Conservation (phyloP, 2,113 vertebrate genomes). For the Sardina pilchardus region DNA sequence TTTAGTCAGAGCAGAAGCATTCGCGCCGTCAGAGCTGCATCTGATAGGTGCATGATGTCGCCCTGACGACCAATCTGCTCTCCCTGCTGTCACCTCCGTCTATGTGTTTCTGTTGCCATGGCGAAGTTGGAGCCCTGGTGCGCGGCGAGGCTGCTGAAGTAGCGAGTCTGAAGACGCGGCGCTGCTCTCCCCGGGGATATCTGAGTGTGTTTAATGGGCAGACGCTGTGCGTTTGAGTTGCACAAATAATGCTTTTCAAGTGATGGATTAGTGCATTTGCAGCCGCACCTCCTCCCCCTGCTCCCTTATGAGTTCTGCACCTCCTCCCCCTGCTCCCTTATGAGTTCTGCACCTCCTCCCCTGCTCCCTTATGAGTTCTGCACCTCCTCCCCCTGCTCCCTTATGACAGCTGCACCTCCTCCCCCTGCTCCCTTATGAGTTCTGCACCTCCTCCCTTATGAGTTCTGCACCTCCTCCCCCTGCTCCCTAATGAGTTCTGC, state of each 20-base stretch:
- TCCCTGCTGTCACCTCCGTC: neutral
- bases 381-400: neutral
- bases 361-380: no score
- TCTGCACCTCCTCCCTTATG: neutral
- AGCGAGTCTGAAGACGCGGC: constrained; percentile 16
- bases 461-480: neutral
- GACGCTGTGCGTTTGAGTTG: neutral
- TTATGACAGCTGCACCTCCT: no score
- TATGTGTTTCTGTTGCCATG: constrained; percentile 32
- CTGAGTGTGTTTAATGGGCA: constrained; percentile 24
- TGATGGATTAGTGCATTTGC: no score
- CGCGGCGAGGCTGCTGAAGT: neutral
- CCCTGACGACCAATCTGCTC: neutral
- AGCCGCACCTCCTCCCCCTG: no score
- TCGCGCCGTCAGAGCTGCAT: neutral
- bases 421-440: no score
- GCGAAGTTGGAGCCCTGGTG: neutral
- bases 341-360: neutral
- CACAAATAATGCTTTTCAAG: neutral
- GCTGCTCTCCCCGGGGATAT: neutral
- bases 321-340: no score
- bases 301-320: no score
- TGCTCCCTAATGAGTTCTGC: neutral
- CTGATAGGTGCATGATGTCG: neutral
- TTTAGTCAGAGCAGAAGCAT: neutral